A percentile compares a stretch with the other conserved stretches of the same genome.
Evolutionary conservation across 2,113 vertebrate genomes (phyloP).

Genomic region (Anhinga rufa): DNA sequence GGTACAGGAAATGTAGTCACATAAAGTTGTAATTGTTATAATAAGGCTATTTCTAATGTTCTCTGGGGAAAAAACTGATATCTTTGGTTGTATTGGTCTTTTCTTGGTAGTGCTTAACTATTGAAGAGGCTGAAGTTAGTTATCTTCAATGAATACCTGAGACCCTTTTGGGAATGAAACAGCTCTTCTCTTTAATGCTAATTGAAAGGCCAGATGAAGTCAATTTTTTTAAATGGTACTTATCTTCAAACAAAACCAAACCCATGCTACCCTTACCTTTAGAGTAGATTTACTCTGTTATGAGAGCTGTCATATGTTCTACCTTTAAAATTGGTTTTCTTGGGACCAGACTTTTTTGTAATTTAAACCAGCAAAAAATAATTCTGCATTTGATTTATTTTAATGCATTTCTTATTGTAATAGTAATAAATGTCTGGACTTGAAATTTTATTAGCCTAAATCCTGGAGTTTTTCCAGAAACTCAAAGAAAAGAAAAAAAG

Average conservation of each 20-base stretch:
- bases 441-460: not conserved
- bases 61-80: not conserved
- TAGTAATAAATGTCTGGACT: not conserved
- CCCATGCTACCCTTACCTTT: not conserved
- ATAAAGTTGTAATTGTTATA: not conserved
- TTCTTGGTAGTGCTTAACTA: not conserved
- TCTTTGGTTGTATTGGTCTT: not conserved
- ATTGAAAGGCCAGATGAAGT: not conserved
- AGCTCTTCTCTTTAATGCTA: not conserved
- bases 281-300: not conserved
- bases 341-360: not conserved
- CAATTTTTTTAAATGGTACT: not conserved
- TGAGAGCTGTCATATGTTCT: not conserved
- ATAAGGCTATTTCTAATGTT: not conserved
- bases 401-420: not conserved
- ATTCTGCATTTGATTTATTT: not conserved
- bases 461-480: not conserved
- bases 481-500: not conserved
- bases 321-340: not conserved
- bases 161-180: not conserved
- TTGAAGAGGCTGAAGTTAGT: not conserved
- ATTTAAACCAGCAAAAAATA: not conserved
- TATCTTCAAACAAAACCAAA: not conserved
- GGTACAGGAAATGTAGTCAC: not conserved
- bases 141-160: not conserved